phyloP scores from a whole-genome alignment of 1,140 invertebrate genomes.

The Cryptotermes secundus region DNA sequence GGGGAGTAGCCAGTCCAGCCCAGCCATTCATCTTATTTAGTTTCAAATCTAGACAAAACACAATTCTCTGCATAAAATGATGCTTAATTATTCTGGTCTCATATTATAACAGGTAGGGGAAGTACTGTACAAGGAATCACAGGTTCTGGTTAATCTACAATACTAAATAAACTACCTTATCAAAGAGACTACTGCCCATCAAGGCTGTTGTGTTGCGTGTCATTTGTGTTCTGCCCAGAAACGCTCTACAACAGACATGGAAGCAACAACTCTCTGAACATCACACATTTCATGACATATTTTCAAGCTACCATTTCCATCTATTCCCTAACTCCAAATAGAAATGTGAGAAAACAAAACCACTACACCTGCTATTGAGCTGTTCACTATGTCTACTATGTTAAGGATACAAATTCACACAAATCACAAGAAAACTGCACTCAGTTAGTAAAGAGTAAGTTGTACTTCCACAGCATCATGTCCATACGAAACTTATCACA shows the following conservation, averaged over 20 bases:
- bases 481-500: slow-evolving; percentile 20
- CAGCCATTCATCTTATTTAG: slow-evolving; percentile 23
- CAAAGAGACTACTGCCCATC: slow-evolving; percentile 7
- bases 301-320: neutral
- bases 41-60: slow-evolving; percentile 22
- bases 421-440: slow-evolving; percentile 25
- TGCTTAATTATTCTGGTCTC: slow-evolving; percentile 4
- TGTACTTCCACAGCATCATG: slow-evolving; percentile 1
- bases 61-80: slow-evolving; percentile 21
- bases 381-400: neutral
- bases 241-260: slow-evolving; percentile 15
- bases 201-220: slow-evolving; percentile 24
- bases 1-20: slow-evolving; percentile 33
- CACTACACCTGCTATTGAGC: neutral
- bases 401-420: slow-evolving; percentile 20
- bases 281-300: neutral
- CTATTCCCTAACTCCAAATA: neutral
- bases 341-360: slow-evolving; percentile 1
- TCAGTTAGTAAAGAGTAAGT: slow-evolving; percentile 22
- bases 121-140: neutral
- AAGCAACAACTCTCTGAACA: neutral
- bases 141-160: neutral
- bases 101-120: slow-evolving; percentile 26
- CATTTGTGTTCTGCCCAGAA: neutral
- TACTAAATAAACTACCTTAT: neutral